Conservation (phyloP, 2,888 invertebrate species). For the Nematopogon swammerdamellus region DNA sequence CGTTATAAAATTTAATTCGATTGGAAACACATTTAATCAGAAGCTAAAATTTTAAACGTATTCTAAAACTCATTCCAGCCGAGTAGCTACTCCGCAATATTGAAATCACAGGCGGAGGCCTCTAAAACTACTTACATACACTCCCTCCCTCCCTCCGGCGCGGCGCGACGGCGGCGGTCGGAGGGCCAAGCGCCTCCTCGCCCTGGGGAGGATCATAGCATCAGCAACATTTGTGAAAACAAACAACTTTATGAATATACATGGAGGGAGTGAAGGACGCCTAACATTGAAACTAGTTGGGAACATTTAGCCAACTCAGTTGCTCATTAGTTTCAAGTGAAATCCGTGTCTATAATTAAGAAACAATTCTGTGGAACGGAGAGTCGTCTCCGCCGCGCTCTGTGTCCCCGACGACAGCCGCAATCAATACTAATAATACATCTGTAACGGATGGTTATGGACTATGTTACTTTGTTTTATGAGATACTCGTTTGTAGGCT, state of each 20-base stretch:
- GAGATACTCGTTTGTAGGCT: too few relatives aligned
- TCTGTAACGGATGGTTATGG: too few relatives aligned
- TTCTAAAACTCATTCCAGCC: too few relatives aligned
- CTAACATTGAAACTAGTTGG: neutral
- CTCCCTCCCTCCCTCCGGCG: conserved; percentile 16
- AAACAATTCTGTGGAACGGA: neutral
- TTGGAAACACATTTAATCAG: too few relatives aligned
- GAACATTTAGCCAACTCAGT: neutral
- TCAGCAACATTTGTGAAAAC: neutral
- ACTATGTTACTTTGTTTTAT: too few relatives aligned
- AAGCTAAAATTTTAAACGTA: too few relatives aligned
- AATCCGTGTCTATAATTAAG: neutral
- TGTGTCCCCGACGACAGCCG: too few relatives aligned
- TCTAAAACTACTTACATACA: too few relatives aligned
- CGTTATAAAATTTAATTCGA: too few relatives aligned
- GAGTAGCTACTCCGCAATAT: neutral
- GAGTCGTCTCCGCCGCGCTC: too few relatives aligned
- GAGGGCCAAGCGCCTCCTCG: too few relatives aligned
- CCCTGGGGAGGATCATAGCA: neutral
- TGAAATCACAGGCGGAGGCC: neutral
- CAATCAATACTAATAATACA: too few relatives aligned
- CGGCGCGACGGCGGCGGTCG: conserved; percentile 9
- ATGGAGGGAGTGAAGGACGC: neutral
- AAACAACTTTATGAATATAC: neutral
- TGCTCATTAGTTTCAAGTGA: neutral